These are phyloP conservation scores for Xestia rhomboidea DNA, from an alignment of 2,888 invertebrate genomes.

Conservation along the genomic window DNA sequence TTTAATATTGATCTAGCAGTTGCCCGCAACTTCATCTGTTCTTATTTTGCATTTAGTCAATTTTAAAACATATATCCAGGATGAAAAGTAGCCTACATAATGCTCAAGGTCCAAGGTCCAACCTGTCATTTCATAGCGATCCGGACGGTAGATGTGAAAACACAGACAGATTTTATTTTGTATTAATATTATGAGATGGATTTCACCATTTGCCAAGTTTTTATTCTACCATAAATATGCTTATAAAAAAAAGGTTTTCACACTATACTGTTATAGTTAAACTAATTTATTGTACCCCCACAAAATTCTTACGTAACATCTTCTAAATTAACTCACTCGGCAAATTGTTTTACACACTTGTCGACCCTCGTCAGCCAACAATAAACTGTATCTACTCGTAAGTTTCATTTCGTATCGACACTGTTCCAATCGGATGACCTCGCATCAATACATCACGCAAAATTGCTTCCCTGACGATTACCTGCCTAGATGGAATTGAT, in stretches of 20 bases:
- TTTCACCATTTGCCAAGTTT: not conserved
- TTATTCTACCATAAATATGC: not conserved
- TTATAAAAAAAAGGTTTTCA: not conserved
- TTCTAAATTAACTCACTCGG: slow-evolving; percentile 78
- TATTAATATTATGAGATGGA: not conserved
- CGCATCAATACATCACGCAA: slow-evolving; percentile 64
- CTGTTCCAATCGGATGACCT: slow-evolving; percentile 58
- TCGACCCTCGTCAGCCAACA: slow-evolving; percentile 79
- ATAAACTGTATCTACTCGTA: slow-evolving; percentile 65
- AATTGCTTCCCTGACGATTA: slow-evolving; percentile 71
- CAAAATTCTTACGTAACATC: slow-evolving; percentile 43
- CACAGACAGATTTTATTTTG: not conserved
- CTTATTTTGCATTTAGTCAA: not conserved
- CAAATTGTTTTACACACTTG: slow-evolving; percentile 85
- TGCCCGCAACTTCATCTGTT: not conserved
- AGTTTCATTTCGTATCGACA: slow-evolving; percentile 69
- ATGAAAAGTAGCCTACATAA: not conserved
- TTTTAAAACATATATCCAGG: not conserved
- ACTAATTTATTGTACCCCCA: slow-evolving; percentile 21
- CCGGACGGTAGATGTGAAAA: not conserved
- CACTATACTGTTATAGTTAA: slow-evolving; percentile 20
- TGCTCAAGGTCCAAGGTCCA: not conserved
- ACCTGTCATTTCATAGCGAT: not conserved
- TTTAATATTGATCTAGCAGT: not conserved
- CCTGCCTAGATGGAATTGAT: slow-evolving; percentile 68